Base-by-base conservation (phyloP, 2,888 invertebrate species). In the Drosophila peninsularis region DNA sequence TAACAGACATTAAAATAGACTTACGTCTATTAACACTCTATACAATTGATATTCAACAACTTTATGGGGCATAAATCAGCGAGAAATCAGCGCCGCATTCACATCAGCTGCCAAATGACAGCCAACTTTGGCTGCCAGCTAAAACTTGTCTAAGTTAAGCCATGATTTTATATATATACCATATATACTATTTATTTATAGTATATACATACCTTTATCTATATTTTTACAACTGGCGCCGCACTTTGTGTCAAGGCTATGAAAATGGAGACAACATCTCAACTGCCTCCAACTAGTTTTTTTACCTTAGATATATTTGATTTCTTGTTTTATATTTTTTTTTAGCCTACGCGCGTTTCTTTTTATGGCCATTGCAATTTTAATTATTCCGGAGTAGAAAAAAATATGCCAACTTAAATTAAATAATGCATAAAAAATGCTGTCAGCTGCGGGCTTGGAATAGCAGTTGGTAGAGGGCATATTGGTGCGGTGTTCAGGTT, bases 171-270 rank as follows among this genome's bases (percentile, higher is more conserved):
- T 37, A 32, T 32, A 58, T 30, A 30, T 10, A 30, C 30, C 2
- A 21, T 21, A 44, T 45, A 62, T 17, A 30, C 27, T 30, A 30
- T 5, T 1, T 30, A 30, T 6, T 1, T 30, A 30, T 30, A 30
- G 0, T 44, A 52, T 27, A 37, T 30, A 30, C 10, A 13, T 37
- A 19, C 10, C n/a, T 44, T 14, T 57, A 2, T 45, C 9, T 49
- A 13, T 44, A 6, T 62, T 19, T n/a, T 3, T 52, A 34, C 24
- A 66, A 37, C 58, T 83, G 87, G 75, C 82, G 81, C 81, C 87
- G 57, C 67, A 56, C 81, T 62, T 63, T 67, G 75, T 82, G 84
- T 86, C 82, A 82, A 86, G 82, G 82, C 81, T 72, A 72, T 72
- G 74, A 70, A 67, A 61, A 60, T 53, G 47, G 64, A 58, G 58